Conservation (phyloP, 2,888 invertebrate genomes). For the Dusona sp. region DNA sequence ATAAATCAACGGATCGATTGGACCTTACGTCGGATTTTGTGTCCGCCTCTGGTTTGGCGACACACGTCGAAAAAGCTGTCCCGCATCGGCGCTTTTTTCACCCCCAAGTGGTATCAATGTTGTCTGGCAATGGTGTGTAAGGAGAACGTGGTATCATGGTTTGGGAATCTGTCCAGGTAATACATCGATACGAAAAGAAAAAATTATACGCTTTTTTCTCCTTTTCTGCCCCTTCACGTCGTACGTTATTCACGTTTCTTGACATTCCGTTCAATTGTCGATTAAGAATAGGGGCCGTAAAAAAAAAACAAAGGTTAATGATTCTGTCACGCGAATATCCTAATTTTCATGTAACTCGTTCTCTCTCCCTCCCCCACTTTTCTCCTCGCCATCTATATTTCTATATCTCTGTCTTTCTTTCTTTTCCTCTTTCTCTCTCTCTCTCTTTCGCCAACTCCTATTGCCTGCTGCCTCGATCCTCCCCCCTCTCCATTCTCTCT, state of each 20-base stretch:
- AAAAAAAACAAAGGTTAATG: constrained; percentile 28
- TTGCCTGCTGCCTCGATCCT: constrained; percentile 49
- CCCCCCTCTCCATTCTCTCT: constrained; percentile 36
- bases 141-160: constrained; percentile 99
- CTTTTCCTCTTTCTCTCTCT: constrained; percentile 60
- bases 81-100: constrained; percentile 82
- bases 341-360: constrained; percentile 63
- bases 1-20: constrained; percentile 48
- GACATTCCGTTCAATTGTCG: constrained; percentile 27
- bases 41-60: constrained; percentile 43
- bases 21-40: constrained; percentile 48
- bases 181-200: constrained; percentile 4
- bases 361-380: constrained; percentile 45
- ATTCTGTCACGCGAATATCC: constrained; percentile 62
- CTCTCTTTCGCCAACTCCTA: constrained; percentile 41
- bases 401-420: constrained; percentile 61
- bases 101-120: constrained; percentile 86
- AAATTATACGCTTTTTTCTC: constrained; percentile 3
- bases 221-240: neutral
- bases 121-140: constrained; percentile 97
- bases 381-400: constrained; percentile 49
- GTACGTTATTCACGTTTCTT: neutral
- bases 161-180: constrained; percentile 90
- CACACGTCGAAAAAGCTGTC: constrained; percentile 75
- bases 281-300: neutral